Evolutionary conservation across 2,113 vertebrate genomes (phyloP), one percentile per base, ranked within the genome.

Genomic region (Willisornis vidua): DNA sequence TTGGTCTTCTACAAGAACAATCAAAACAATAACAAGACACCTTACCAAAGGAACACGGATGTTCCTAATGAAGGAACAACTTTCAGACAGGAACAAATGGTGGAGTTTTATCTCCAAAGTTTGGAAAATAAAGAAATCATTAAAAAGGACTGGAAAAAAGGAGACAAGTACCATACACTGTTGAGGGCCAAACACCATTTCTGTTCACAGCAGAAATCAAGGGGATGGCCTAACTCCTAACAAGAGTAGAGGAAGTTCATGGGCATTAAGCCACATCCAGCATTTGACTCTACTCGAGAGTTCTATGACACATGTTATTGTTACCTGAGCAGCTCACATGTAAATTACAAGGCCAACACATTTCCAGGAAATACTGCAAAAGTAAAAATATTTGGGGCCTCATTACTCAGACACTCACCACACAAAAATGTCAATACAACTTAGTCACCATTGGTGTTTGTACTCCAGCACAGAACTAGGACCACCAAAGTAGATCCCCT

Each of bases 291-390:
- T 58, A 51, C 25, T 73, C 54, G 19, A 70, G 31, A 58, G 12
- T 33, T 48, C 39, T 62, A 31, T 96, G 94, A 96, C 67, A 24
- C 94, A 93, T 66, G 31, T 70, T 89, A 54, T 37, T 82, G 78
- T 29, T 29, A 83, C 51, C 85, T 45, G 46, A 83, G 78, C 58
- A 68, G 23, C 43, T 85, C 25, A 43, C 46, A 17, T 70, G 39
- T 52, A 85, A 95, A 94, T 94, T 85, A 91, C 3, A 79, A 7
- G 23, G 74, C 49, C 54, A 79, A 87, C 43, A 71, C 51, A 55
- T 73, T 29, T 80, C 71, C 94, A 96, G 93, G 91, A 96, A 96
- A 94, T 89, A 43, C 74, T 73, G 55, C 74, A 91, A 93, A 96
- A 96, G 70, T 31, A 87, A 76, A 96, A 87, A 61, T 67, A 84